A percentile compares a stretch with the other conserved stretches of the same genome.
phyloP scores from a whole-genome alignment of 1,140 invertebrate genomes.

The Dolichoris vasculosae region DNA sequence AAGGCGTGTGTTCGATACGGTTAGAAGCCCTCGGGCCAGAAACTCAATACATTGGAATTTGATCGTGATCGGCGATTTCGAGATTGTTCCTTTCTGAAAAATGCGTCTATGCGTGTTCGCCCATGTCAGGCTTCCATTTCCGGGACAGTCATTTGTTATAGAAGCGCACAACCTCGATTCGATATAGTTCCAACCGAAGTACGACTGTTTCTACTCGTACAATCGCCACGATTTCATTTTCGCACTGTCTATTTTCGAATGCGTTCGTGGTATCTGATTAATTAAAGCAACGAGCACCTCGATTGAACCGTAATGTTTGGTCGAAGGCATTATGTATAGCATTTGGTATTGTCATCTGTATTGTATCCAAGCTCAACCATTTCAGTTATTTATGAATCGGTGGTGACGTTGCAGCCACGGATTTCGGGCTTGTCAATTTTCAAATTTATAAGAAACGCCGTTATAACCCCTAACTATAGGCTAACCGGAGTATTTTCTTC shows the following conservation, averaged over 20 bases:
- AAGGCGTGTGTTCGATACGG: neutral
- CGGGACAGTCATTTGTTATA: constrained; percentile 19
- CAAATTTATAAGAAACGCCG: neutral
- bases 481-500: too few species aligned
- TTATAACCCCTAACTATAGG: too few species aligned
- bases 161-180: neutral
- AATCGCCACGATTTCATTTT: constrained; percentile 2
- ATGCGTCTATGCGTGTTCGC: neutral
- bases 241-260: constrained; percentile 1
- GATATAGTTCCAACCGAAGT: neutral
- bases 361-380: neutral
- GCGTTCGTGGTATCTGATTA: constrained; percentile 40
- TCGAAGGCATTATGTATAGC: neutral
- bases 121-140: neutral
- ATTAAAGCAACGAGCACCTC: constrained; percentile 25
- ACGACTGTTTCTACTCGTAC: neutral
- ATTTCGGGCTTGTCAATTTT: neutral
- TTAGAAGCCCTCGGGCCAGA: neutral
- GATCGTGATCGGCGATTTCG: constrained; percentile 15
- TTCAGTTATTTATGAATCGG: constrained; percentile 17
- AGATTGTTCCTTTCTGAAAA: neutral
- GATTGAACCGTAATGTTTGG: neutral
- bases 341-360: neutral
- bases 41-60: constrained; percentile 16
- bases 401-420: neutral